Evolutionary conservation across 2,888 invertebrate species (phyloP).

Genomic region (Portevinia maculata): DNA sequence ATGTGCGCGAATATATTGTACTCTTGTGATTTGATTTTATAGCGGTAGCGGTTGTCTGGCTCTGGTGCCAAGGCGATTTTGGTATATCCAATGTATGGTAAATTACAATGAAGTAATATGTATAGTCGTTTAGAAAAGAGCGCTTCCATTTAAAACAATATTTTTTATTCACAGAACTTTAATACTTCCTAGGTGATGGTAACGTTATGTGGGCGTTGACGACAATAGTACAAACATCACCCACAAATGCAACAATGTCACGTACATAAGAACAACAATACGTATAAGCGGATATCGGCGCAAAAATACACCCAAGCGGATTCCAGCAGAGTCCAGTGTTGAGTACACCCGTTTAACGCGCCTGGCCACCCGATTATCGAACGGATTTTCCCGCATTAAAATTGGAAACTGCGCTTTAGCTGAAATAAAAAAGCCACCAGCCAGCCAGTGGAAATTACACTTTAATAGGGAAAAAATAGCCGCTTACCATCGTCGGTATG

Average conservation of each 20-base stretch:
- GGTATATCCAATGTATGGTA: too few relatives aligned
- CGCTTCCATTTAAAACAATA: too few relatives aligned
- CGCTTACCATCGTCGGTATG: conserved; percentile 87
- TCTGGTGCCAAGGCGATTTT: too few relatives aligned
- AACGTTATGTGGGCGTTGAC: conserved; percentile 83
- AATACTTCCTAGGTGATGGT: not conserved
- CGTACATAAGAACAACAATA: conserved; percentile 92
- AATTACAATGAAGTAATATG: too few relatives aligned
- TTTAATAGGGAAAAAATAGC: too few relatives aligned
- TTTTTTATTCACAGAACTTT: conserved; percentile 29
- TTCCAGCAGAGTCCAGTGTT: conserved; percentile 89
- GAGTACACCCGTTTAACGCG: conserved; percentile 91
- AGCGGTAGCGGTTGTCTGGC: too few relatives aligned
- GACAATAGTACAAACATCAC: conserved; percentile 91
- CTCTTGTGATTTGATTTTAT: too few relatives aligned
- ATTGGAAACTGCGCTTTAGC: conserved; percentile 87
- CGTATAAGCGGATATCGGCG: conserved; percentile 92
- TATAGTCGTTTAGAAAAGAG: too few relatives aligned
- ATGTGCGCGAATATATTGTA: too few relatives aligned
- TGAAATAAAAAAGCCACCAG: conserved; percentile 76
- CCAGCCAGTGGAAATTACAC: not conserved
- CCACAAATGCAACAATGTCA: conserved; percentile 93
- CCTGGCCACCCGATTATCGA: conserved; percentile 89
- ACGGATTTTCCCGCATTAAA: conserved; percentile 89
- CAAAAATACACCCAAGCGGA: conserved; percentile 90